These are phyloP conservation scores for Enteromius radiatus DNA, from an alignment of 2,797 vertebrate species.

Conservation along the genomic window DNA sequence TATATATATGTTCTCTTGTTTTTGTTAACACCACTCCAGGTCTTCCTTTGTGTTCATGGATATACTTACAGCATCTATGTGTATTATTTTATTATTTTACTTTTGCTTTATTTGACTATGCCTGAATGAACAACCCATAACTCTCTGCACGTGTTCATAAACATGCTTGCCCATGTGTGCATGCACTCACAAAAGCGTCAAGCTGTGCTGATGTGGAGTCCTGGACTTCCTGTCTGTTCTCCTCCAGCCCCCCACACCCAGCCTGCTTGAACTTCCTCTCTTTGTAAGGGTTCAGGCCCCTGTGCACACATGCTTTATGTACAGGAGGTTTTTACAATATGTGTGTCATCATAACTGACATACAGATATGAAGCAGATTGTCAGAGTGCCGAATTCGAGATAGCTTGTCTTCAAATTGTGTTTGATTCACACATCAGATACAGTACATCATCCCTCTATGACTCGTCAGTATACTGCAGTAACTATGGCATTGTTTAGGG, in stretches of 20 bases:
- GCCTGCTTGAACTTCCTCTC: constrained; percentile 59
- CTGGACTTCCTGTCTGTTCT: constrained; percentile 55
- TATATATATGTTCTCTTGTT: neutral
- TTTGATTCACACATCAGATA: constrained; percentile 11
- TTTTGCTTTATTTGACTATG: neutral
- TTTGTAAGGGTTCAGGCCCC: constrained; percentile 46
- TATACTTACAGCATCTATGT: neutral
- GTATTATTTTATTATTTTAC: neutral
- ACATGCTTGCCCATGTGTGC: neutral
- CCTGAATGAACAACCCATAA: neutral
- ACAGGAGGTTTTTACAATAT: neutral
- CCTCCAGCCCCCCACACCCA: constrained; percentile 50
- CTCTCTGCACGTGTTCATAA: neutral
- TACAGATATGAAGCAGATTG: constrained; percentile 5
- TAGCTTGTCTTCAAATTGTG: neutral
- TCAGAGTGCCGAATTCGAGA: constrained; percentile 5
- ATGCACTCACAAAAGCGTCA: neutral
- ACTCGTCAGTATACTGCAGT: constrained; percentile 30
- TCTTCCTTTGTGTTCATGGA: neutral
- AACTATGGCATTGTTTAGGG: constrained; percentile 33
- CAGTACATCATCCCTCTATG: neutral
- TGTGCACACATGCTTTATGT: neutral
- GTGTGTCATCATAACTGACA: constrained; percentile 5
- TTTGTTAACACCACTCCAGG: neutral
- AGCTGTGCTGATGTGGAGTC: constrained; percentile 30